phyloP scores from a whole-genome alignment of 2,113 vertebrate genomes.

The Eclectus roratus region DNA sequence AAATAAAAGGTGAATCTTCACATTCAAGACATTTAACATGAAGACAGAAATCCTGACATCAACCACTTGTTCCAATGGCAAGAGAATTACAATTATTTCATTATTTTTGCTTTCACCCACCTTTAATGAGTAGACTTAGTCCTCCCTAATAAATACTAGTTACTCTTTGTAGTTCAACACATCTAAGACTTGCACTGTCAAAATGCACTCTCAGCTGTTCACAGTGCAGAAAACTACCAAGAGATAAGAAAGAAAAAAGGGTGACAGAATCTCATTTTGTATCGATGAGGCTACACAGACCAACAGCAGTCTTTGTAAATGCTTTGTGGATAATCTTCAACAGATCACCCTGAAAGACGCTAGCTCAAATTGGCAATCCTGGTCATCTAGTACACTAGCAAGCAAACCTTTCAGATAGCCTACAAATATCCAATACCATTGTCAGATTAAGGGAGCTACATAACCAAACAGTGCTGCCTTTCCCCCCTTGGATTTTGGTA shows the following conservation, averaged over 20 bases:
- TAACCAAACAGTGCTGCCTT: not conserved
- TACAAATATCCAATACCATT: not conserved
- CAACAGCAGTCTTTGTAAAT: not conserved
- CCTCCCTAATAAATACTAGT: not conserved
- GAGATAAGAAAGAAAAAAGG: not conserved
- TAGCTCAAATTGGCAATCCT: not conserved
- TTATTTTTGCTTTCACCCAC: not conserved
- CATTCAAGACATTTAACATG: not conserved
- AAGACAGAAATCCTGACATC: not conserved
- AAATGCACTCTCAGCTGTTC: not conserved
- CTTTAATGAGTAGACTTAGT: not conserved
- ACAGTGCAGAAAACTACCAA: not conserved
- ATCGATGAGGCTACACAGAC: not conserved
- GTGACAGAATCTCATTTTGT: not conserved
- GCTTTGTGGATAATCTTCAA: not conserved
- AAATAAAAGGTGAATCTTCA: not conserved
- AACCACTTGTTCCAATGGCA: not conserved
- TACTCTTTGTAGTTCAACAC: not conserved
- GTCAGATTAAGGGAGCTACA: not conserved
- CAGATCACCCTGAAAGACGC: not conserved
- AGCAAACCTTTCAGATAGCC: not conserved
- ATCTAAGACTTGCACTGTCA: not conserved
- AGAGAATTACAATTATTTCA: not conserved
- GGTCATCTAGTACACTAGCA: not conserved
- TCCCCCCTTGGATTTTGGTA: rapidly evolving